Conservation (phyloP, 2,888 invertebrate species). For the Drosophila tanythrix region DNA sequence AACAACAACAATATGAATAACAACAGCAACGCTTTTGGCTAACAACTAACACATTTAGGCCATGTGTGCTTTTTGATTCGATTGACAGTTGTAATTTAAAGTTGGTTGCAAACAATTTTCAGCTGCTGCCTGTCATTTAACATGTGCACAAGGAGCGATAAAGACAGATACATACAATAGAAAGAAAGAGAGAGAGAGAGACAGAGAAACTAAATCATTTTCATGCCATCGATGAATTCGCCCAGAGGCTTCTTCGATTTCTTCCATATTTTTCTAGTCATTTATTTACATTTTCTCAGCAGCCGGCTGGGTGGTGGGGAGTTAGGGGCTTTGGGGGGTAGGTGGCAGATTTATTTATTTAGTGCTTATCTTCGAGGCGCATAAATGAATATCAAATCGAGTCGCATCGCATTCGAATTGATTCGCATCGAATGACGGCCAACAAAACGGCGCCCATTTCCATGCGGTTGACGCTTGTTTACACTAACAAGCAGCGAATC, state of each 20-base stretch:
- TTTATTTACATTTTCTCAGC: conserved; percentile 74
- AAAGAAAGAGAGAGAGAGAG: neutral
- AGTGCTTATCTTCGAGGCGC: conserved; percentile 78
- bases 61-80: conserved; percentile 49
- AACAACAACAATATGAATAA: neutral
- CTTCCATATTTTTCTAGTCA: conserved; percentile 72
- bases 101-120: conserved; percentile 59
- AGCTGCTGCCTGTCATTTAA: conserved; percentile 36
- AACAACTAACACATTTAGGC: conserved; percentile 25
- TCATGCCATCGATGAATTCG: conserved; percentile 43
- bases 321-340: neutral
- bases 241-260: conserved; percentile 48
- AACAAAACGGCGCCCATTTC: conserved; percentile 59
- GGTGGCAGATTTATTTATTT: conserved; percentile 70
- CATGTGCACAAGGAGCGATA: neutral
- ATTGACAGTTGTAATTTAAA: conserved; percentile 75
- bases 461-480: conserved; percentile 66
- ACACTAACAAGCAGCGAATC: conserved; percentile 36
- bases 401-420: conserved; percentile 64
- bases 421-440: conserved; percentile 63
- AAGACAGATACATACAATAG: neutral
- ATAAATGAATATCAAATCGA: conserved; percentile 76
- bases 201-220: conserved; percentile 35
- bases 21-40: conserved; percentile 6
- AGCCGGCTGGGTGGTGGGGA: neutral